Conservation (phyloP, 2,113 vertebrate genomes). For the Perca flavescens region DNA sequence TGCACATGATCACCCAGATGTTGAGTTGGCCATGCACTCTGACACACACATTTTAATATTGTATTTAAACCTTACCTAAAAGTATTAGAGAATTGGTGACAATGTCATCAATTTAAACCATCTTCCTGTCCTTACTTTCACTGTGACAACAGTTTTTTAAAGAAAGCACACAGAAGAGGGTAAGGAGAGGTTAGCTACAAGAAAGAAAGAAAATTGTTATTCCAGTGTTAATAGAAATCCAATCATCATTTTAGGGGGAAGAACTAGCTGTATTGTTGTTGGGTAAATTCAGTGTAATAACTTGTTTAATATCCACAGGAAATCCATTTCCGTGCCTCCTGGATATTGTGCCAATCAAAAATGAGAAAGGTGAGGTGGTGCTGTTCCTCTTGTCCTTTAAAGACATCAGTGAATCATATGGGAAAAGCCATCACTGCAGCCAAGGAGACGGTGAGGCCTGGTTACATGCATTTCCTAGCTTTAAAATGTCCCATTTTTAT, state of each 20-base stretch:
- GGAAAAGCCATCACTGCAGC: constrained; percentile 76
- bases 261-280: background rate
- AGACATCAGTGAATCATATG: constrained; percentile 89
- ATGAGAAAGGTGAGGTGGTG: constrained; percentile 96
- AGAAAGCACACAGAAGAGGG: background rate
- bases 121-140: background rate
- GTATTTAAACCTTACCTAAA: background rate
- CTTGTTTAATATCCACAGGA: constrained; percentile 77
- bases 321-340: constrained; percentile 92
- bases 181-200: background rate
- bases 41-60: background rate
- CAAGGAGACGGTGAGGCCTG: constrained; percentile 85
- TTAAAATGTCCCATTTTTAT: background rate
- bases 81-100: background rate
- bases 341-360: constrained; percentile 97
- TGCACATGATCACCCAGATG: background rate
- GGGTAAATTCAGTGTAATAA: background rate
- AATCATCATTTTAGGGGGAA: background rate
- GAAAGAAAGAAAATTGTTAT: background rate
- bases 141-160: background rate
- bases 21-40: background rate
- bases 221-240: constrained; percentile 9
- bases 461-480: too few species aligned
- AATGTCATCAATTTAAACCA: background rate
- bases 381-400: constrained; percentile 98